Conservation (phyloP, 2,113 vertebrate genomes). For the Lasiurus cinereus region DNA sequence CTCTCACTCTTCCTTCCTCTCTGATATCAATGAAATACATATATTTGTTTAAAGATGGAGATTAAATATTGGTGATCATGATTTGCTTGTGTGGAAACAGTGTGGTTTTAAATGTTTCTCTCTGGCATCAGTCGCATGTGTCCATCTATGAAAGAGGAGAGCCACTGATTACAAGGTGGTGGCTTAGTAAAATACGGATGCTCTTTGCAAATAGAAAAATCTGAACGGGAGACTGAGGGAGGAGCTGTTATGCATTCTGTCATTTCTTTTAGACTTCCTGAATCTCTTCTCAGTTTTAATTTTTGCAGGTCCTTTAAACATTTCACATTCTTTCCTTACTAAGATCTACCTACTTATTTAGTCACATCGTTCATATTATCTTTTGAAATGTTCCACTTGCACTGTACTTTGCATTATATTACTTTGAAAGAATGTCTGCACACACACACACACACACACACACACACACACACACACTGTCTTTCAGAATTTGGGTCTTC, state of each 20-base stretch:
- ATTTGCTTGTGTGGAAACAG: neutral
- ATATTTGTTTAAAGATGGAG: neutral
- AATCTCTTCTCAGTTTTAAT: neutral
- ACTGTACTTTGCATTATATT: neutral
- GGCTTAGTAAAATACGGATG: neutral
- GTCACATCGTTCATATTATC: neutral
- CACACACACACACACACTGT: neutral
- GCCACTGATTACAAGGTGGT: rapidly evolving
- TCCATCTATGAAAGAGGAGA: neutral
- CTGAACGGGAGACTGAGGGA: neutral
- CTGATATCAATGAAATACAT: no score
- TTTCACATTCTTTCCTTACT: neutral
- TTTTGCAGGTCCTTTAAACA: neutral
- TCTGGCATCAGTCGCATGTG: neutral
- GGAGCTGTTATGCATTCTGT: neutral
- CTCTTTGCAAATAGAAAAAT: neutral
- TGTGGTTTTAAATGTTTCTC: neutral
- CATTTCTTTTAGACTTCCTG: neutral
- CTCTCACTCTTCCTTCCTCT: no score
- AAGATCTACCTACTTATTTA: neutral
- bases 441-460: neutral
- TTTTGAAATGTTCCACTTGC: neutral
- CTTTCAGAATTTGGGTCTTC: neutral
- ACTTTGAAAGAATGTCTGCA: neutral
- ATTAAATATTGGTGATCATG: neutral